Evolutionary conservation across 2,888 invertebrate species (phyloP), one percentile per base, ranked within the genome.

Genomic region (Choreutis nemorana): DNA sequence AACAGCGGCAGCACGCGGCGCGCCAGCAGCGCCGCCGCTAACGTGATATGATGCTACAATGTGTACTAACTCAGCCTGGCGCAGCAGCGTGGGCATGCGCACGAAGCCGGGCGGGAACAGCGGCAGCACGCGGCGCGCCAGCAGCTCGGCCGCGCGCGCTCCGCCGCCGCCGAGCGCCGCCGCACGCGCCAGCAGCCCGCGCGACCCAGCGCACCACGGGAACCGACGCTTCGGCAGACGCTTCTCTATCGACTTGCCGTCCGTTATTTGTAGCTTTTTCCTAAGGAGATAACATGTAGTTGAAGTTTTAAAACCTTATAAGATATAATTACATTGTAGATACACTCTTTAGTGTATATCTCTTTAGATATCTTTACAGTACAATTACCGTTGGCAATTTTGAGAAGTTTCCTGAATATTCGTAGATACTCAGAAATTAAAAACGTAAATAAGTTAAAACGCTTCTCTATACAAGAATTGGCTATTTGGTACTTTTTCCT

Each of bases 161-260:
- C 31, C 37, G n/a, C 28, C 27, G 3, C 37, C 42, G 6, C 42
- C 50, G 14, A 56, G 43, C 7, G 40, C 40, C 33, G 35, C 45
- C 23, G 49, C 44, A 4, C 34, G 32, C 4, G 21, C 45, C 26
- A 55, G 55, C 36, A 71, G 44, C 3, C 51, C 49, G 1, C 71
- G 44, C 9, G 45, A 35, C 12, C 55, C 53, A 0, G 37, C 40
- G 34, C 84, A 86, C 90, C 91, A 91, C 14, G 85, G 82, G 67
- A 90, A 91, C 34, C 85, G 83, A 13, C 86, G 84, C 46, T 87
- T 85, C 2, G 90, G 90, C 28, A 86, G 75, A 0, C 83, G 73
- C 44, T 81, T 65, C 47, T 78, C 70, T 36, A 83, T 81, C 23
- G 83, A 81, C 15, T 82, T 82, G 26, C 81, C 75, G 11, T 70